Percentiles rank a stretch among this genome's conserved stretches.
Evolutionary conservation across 1,140 invertebrate genomes (phyloP).

Genomic region (Magallana ariakensis): DNA sequence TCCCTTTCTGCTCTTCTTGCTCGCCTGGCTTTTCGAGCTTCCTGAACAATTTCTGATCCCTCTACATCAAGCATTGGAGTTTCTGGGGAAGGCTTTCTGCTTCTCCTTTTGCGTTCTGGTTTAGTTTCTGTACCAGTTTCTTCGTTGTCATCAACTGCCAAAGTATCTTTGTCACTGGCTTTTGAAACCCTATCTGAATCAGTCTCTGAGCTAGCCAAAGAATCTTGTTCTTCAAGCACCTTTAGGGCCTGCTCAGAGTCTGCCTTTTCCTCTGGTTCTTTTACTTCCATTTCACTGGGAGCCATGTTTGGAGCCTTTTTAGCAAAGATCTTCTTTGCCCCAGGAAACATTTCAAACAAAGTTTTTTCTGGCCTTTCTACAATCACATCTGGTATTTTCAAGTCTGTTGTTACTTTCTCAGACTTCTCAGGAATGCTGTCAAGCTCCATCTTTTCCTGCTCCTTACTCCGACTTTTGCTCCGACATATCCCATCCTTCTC

Average conservation of each 20-base stretch:
- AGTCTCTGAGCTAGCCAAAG: constrained; percentile 12
- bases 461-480: constrained; percentile 23
- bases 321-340: neutral
- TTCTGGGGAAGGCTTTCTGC: constrained; percentile 33
- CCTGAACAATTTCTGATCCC: constrained; percentile 36
- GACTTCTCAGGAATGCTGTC: constrained; percentile 18
- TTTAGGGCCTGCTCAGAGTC: neutral
- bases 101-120: constrained; percentile 37
- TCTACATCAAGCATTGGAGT: constrained; percentile 21
- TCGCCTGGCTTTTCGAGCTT: constrained; percentile 38
- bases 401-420: neutral
- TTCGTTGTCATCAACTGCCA: neutral
- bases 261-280: constrained; percentile 5
- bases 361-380: constrained; percentile 24
- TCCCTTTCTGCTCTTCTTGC: constrained; percentile 37
- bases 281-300: neutral
- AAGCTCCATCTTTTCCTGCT: constrained; percentile 34
- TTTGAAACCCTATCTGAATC: neutral
- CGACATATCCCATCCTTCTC: constrained; percentile 7
- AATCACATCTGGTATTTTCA: constrained; percentile 31
- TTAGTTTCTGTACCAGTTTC: neutral
- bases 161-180: neutral
- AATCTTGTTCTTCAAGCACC: constrained; percentile 2
- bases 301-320: neutral
- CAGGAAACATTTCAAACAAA: constrained; percentile 24